These are phyloP conservation scores for Poliocrania exsul DNA, from an alignment of 2,797 vertebrate genomes.

Conservation along the genomic window DNA sequence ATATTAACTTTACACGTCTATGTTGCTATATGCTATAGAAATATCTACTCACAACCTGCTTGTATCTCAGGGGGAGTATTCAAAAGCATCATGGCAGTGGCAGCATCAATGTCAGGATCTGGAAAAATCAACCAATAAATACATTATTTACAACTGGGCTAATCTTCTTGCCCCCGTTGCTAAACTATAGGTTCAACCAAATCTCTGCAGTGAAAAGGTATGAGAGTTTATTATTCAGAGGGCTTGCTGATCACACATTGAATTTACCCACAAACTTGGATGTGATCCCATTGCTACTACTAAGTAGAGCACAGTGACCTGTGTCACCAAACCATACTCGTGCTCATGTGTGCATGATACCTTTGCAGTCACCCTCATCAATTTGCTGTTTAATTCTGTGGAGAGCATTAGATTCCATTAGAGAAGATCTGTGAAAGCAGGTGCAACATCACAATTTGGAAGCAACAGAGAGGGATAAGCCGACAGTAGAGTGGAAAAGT, in stretches of 20 bases:
- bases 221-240: not conserved
- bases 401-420: not conserved
- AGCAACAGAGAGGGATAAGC: not conserved
- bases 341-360: not conserved
- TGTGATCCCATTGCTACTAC: not conserved
- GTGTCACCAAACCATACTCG: not conserved
- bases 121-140: slow-evolving; percentile 86
- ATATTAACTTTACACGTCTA: slow-evolving; percentile 76
- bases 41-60: slow-evolving; percentile 87
- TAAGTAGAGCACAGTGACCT: not conserved
- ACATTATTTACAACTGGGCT: slow-evolving; percentile 81
- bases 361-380: not conserved
- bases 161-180: slow-evolving; percentile 31
- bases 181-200: slow-evolving; percentile 61
- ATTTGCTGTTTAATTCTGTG: not conserved
- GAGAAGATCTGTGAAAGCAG: not conserved
- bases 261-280: not conserved
- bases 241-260: not conserved
- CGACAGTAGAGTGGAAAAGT: not conserved
- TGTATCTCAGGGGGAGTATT: slow-evolving; percentile 85
- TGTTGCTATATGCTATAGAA: slow-evolving; percentile 81
- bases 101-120: slow-evolving; percentile 83
- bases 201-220: slow-evolving; percentile 12
- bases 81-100: slow-evolving; percentile 88
- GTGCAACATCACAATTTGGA: not conserved